Percentiles rank a stretch among this genome's conserved stretches.
These are phyloP conservation scores for Oenanthe melanoleuca DNA, from an alignment of 2,113 vertebrate genomes.

Conservation along the genomic window DNA sequence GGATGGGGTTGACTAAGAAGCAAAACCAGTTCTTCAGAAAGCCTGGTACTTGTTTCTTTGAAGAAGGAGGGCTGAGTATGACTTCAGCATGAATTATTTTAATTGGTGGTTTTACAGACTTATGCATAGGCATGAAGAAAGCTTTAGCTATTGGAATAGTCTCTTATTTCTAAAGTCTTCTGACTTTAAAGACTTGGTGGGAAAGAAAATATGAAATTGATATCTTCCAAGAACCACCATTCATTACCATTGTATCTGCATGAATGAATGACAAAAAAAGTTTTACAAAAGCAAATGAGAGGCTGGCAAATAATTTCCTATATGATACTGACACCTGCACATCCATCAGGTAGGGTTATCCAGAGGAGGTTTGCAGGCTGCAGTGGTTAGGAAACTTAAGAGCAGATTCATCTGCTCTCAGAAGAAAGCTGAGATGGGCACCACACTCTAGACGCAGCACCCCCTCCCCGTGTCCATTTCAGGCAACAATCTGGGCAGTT, in stretches of 20 bases:
- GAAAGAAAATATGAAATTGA: constrained; percentile 25
- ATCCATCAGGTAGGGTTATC: constrained; percentile 5
- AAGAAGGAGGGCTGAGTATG: background rate
- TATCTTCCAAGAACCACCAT: constrained; percentile 43
- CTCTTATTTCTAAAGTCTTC: constrained; percentile 41
- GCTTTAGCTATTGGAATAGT: background rate
- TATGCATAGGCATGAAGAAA: constrained; percentile 42
- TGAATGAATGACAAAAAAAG: constrained; percentile 51
- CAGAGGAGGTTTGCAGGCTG: background rate
- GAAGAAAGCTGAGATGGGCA: background rate
- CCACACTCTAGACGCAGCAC: background rate
- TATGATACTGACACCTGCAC: background rate
- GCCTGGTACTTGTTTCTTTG: constrained; percentile 14
- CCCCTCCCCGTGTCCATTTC: fast-evolving
- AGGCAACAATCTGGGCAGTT: background rate
- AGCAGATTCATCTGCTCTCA: background rate
- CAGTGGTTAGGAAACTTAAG: background rate
- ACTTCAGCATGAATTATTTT: constrained; percentile 50
- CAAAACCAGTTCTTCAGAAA: constrained; percentile 5
- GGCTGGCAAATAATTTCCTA: background rate
- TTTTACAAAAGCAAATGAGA: constrained; percentile 39
- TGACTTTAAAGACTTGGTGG: constrained; percentile 30
- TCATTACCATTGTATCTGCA: constrained; percentile 58
- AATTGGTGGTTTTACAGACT: constrained; percentile 50
- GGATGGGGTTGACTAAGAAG: background rate